phyloP scores from a whole-genome alignment of 2,888 invertebrate genomes.

The Epinotia demarniana region DNA sequence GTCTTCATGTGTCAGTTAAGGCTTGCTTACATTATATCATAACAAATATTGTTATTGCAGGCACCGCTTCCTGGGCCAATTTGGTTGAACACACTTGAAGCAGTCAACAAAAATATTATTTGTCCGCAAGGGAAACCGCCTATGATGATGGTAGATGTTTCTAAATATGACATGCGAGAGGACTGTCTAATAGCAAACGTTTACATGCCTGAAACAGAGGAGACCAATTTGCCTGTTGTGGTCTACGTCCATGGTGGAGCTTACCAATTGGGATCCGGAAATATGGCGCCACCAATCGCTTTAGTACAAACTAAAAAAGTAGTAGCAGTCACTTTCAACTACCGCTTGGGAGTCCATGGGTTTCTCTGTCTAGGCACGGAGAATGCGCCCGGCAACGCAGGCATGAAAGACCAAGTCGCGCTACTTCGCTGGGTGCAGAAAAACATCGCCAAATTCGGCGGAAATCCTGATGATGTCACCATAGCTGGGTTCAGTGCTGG shows the following conservation, averaged over 20 bases:
- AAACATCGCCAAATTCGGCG: conserved; percentile 47
- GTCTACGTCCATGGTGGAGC: conserved; percentile 47
- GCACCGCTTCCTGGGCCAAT: conserved; percentile 34
- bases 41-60: conserved; percentile 15
- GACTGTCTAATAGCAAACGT: conserved; percentile 39
- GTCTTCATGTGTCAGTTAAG: too few relatives aligned
- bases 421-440: conserved; percentile 45
- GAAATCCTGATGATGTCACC: conserved; percentile 47
- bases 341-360: conserved; percentile 45
- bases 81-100: conserved; percentile 34
- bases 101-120: conserved; percentile 23
- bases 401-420: conserved; percentile 48
- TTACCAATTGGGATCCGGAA: conserved; percentile 42
- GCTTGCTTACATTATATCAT: background rate
- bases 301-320: conserved; percentile 41
- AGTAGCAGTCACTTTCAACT: conserved; percentile 46
- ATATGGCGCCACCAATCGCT: conserved; percentile 3
- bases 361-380: conserved; percentile 48
- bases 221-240: conserved; percentile 43
- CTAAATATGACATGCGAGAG: conserved; percentile 26
- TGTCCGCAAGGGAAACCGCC: conserved; percentile 20
- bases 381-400: conserved; percentile 47
- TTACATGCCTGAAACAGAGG: conserved; percentile 41
- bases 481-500: conserved; percentile 47
- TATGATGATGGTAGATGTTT: background rate